These are phyloP conservation scores for Imbricaverruca yamaguchii DNA, from an alignment of 2,888 invertebrate species.

Conservation along the genomic window DNA sequence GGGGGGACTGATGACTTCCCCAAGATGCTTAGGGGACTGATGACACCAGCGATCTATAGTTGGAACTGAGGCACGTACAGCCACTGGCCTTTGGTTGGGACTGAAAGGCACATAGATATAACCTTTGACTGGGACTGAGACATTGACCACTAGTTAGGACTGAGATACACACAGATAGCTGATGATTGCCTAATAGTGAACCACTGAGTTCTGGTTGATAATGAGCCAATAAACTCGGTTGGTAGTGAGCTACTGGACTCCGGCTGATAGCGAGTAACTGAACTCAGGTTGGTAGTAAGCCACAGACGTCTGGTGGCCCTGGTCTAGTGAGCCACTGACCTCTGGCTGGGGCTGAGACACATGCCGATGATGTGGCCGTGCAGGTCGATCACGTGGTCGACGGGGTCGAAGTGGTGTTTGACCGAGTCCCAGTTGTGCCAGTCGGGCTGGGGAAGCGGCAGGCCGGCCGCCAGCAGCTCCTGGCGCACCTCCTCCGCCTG, in stretches of 20 bases:
- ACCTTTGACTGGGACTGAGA: too few relatives aligned
- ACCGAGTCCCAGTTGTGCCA: conserved; percentile 61
- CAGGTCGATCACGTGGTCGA: conserved; percentile 72
- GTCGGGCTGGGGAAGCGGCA: conserved; percentile 49
- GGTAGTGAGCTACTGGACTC: too few relatives aligned
- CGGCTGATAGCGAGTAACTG: too few relatives aligned
- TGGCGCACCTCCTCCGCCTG: conserved; percentile 41
- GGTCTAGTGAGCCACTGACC: conserved; percentile 41
- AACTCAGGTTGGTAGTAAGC: too few relatives aligned
- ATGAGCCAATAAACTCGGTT: too few relatives aligned
- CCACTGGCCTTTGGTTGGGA: background rate
- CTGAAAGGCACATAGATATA: background rate
- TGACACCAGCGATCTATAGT: background rate
- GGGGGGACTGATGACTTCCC: background rate
- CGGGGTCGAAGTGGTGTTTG: conserved; percentile 53
- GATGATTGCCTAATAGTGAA: too few relatives aligned
- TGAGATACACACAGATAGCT: too few relatives aligned
- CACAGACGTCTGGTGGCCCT: too few relatives aligned
- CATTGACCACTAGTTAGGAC: too few relatives aligned
- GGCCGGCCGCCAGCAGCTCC: conserved; percentile 41
- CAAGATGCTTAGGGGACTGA: background rate
- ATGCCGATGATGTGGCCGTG: conserved; percentile 82
- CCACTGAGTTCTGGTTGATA: too few relatives aligned
- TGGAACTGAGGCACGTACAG: background rate
- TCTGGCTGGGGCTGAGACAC: conserved; percentile 73